phyloP scores from a whole-genome alignment of 2,113 vertebrate species.

The Saccopteryx leptura region DNA sequence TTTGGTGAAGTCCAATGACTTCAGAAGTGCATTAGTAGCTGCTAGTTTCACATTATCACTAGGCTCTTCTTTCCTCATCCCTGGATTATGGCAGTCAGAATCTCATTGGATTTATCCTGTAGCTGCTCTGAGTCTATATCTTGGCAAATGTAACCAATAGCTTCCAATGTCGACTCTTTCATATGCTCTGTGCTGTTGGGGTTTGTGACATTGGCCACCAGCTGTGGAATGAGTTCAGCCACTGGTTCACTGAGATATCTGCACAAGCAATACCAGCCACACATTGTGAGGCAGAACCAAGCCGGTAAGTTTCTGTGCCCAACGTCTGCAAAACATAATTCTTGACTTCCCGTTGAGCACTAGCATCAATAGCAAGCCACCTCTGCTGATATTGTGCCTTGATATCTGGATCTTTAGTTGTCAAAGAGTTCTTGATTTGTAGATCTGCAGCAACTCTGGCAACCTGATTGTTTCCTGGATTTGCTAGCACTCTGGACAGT shows the following conservation, averaged over 20 bases:
- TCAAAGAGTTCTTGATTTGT: constrained; percentile 95
- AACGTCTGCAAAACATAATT: constrained; percentile 93
- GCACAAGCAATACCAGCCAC: constrained; percentile 95
- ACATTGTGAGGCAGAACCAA: constrained; percentile 95
- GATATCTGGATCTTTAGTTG: constrained; percentile 93
- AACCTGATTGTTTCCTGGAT: constrained; percentile 94
- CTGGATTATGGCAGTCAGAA: constrained; percentile 95
- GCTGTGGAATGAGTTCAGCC: constrained; percentile 93
- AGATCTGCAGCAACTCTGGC: constrained; percentile 91
- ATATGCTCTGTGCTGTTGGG: constrained; percentile 94
- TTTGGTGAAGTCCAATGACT: constrained; percentile 95
- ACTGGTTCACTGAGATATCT: constrained; percentile 94
- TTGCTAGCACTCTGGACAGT: constrained; percentile 93
- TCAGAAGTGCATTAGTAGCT: constrained; percentile 93
- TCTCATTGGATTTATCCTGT: constrained; percentile 94
- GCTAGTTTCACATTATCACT: constrained; percentile 96
- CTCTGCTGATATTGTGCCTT: constrained; percentile 93
- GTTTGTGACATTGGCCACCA: constrained; percentile 94
- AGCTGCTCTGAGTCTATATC: constrained; percentile 95
- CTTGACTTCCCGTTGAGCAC: constrained; percentile 92
- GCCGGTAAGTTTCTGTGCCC: constrained; percentile 93
- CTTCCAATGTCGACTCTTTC: constrained; percentile 95
- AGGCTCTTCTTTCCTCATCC: constrained; percentile 95
- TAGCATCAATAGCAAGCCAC: constrained; percentile 93
- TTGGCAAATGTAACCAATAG: constrained; percentile 96